phyloP scores from a whole-genome alignment of 2,113 vertebrate genomes.

The Lampris megalopsis region DNA sequence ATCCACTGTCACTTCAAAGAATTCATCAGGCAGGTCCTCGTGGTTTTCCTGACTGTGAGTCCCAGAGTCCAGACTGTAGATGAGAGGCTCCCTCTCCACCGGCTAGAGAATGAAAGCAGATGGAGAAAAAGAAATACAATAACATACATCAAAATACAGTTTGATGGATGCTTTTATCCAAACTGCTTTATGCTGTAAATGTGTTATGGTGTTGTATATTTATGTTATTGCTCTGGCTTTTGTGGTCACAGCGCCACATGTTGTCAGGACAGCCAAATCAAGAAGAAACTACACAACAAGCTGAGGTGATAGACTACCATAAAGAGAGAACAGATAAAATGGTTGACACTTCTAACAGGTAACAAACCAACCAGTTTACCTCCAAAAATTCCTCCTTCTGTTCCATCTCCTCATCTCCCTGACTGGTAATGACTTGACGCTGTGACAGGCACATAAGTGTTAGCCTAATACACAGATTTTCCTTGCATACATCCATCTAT shows the following conservation, averaged over 20 bases:
- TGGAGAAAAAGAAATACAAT: background rate
- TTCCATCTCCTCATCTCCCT: constrained; percentile 32
- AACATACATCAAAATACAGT: no score
- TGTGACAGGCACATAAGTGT: constrained; percentile 32
- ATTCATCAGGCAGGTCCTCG: constrained; percentile 89
- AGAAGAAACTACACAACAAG: background rate
- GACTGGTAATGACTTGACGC: constrained; percentile 35
- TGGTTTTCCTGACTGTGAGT: constrained; percentile 48
- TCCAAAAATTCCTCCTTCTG: constrained; percentile 61
- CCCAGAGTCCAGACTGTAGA: constrained; percentile 88
- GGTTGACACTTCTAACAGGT: background rate
- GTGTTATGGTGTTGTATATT: no score
- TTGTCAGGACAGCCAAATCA: background rate
- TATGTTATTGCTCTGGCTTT: no score
- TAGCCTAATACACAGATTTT: background rate
- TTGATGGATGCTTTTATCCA: no score
- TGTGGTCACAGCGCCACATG: background rate
- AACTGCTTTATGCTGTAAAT: no score
- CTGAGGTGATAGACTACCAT: background rate
- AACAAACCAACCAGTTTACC: constrained; percentile 56
- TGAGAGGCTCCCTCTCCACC: constrained; percentile 82
- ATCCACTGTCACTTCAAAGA: constrained; percentile 96
- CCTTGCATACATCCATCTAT: background rate
- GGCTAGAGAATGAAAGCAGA: constrained; percentile 48
- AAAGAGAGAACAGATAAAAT: background rate